Evolutionary conservation across 2,888 invertebrate genomes (phyloP), one percentile per base, ranked within the genome.

Genomic region (Drosophila pseudotalamancana): DNA sequence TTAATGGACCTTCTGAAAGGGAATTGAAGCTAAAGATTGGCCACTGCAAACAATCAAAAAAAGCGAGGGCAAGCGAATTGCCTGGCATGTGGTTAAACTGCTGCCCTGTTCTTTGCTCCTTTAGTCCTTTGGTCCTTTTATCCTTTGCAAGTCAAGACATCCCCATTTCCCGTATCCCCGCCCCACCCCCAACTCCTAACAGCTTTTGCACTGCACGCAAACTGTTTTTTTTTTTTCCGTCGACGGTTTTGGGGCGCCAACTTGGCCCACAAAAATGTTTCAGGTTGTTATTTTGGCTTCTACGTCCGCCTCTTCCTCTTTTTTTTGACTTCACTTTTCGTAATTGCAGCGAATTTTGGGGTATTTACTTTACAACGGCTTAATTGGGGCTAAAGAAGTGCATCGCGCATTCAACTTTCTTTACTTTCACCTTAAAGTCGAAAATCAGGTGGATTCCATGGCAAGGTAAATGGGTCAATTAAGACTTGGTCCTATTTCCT

Each of bases 201-300:
- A 19, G n/a, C 14, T 56, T 25, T 25, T 54, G 59, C 46, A 54
- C 12, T 63, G 70, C 80, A 87, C 80, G 85, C 85, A 63, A 80
- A 35, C 31, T n/a, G 29, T 63, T 53, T 25, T 53, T 55, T 49
- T 51, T 46, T 25, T 23, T 19, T 23, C 46, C 27, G 25, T 16
- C 31, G 64, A 12, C 18, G 29, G 16, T 46, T 46, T 65, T 12
- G 16, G 37, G 71, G 71, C 63, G 71, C 79, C 75, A 70, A 32
- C 27, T 23, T 63, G 77, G 51, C 61, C 56, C 27, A 32, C 5
- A 37, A 68, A 68, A 49, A 29, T 56, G 63, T 43, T 32, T 43
- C 34, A 21, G 46, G 37, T 63, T 67, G 49, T 77, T 77, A 49
- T 72, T 67, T 11, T 21, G 48, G n/a, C 53, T 31, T 43, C 29